Percentiles rank a stretch among this genome's conserved stretches.
Conservation (phyloP, 1,140 invertebrate genomes). For the Papilio helenus region DNA sequence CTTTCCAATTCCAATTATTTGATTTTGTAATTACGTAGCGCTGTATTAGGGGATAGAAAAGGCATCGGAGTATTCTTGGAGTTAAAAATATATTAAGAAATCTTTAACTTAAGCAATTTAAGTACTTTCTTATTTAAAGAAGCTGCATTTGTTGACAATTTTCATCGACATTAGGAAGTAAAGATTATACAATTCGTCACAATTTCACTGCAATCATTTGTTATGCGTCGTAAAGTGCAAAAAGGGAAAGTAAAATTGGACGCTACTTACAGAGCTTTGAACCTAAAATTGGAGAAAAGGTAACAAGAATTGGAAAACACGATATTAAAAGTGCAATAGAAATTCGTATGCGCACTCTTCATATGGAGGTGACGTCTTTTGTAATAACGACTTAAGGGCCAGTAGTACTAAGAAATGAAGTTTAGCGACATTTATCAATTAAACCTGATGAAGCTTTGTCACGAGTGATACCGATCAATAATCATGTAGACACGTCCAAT, state of each 20-base stretch:
- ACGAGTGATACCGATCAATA: constrained; percentile 5
- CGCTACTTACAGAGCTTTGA: constrained; percentile 6
- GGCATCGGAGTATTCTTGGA: not conserved
- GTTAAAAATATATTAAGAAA: too few species aligned
- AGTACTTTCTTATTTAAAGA: not conserved
- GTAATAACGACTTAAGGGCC: not conserved
- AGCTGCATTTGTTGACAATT: constrained; percentile 1
- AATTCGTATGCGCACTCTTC: not conserved
- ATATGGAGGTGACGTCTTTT: not conserved
- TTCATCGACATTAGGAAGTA: constrained; percentile 3
- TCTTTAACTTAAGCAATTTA: too few species aligned
- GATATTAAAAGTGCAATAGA: not conserved
- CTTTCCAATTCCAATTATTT: too few species aligned
- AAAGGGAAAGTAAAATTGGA: constrained; percentile 20
- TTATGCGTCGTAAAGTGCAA: not conserved
- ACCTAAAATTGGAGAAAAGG: not conserved
- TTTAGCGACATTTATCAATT: not conserved
- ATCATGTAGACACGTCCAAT: constrained; percentile 37
- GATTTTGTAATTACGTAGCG: not conserved
- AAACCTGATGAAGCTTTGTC: not conserved
- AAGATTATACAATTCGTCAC: constrained; percentile 31
- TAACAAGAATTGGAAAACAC: not conserved
- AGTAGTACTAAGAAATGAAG: not conserved
- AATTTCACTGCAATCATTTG: constrained; percentile 34
- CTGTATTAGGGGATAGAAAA: not conserved